Conservation (phyloP, 2,888 invertebrate species). For the Eucriotettix oculatus region DNA sequence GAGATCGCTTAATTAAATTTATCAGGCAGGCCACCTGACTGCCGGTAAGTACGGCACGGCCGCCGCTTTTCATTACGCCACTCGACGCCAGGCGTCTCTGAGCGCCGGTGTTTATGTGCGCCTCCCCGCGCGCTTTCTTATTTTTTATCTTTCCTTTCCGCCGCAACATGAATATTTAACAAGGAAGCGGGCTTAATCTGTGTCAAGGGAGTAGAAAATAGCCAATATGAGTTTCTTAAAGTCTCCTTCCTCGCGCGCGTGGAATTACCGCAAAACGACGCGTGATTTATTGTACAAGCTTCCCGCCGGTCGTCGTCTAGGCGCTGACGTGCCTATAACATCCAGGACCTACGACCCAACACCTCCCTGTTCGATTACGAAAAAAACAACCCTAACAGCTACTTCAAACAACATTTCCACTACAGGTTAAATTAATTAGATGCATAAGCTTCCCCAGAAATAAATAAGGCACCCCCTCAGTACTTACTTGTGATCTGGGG, state of each 20-base stretch:
- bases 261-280: neutral
- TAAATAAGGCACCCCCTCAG: too few species aligned
- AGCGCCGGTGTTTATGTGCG: neutral
- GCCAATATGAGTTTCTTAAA: conserved; percentile 27
- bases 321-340: too few species aligned
- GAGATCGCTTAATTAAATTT: conserved; percentile 29
- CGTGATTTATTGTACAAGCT: neutral
- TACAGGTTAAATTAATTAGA: too few species aligned
- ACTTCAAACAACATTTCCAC: too few species aligned
- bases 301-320: too few species aligned
- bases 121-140: neutral
- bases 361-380: too few species aligned
- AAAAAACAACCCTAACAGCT: too few species aligned
- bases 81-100: too few species aligned
- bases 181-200: conserved; percentile 38
- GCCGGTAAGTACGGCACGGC: neutral
- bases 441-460: too few species aligned
- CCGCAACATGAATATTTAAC: conserved; percentile 39
- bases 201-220: conserved; percentile 29
- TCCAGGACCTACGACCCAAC: too few species aligned
- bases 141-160: conserved; percentile 36
- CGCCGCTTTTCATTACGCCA: neutral
- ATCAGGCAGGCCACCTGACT: neutral
- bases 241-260: too few species aligned
- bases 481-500: too few species aligned